These are phyloP conservation scores for Nasonovia ribisnigri DNA, from an alignment of 2,888 invertebrate genomes.

Conservation along the genomic window DNA sequence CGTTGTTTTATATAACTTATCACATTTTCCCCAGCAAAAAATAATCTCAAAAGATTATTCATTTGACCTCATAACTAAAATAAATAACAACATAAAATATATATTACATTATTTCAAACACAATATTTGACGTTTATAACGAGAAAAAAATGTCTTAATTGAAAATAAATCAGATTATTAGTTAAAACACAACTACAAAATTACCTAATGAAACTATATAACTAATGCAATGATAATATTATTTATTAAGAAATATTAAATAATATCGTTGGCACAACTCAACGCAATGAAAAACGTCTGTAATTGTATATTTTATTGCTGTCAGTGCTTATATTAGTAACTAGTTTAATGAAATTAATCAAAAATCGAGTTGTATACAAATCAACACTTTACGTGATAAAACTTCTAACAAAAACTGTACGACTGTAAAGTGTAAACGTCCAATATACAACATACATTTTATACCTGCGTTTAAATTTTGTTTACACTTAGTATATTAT, in stretches of 20 bases:
- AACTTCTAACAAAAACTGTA: not conserved
- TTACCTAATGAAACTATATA: not conserved
- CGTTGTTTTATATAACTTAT: conserved; percentile 1
- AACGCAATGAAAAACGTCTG: not conserved
- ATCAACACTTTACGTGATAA: not conserved
- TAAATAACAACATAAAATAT: conserved; percentile 3
- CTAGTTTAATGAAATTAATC: not conserved
- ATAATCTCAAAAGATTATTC: not conserved
- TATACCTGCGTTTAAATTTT: not conserved
- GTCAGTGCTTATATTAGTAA: not conserved
- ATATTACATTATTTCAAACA: not conserved
- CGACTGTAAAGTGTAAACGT: not conserved
- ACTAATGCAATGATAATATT: not conserved
- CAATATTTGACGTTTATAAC: not conserved
- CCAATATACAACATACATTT: not conserved
- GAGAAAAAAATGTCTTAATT: not conserved
- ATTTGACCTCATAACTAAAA: conserved; percentile 31
- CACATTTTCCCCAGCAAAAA: not conserved
- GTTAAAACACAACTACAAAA: not conserved
- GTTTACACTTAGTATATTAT: not conserved
- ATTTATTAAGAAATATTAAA: not conserved
- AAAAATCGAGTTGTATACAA: not conserved
- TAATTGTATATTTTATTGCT: not conserved
- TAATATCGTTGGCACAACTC: not conserved
- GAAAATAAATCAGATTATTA: not conserved